A percentile compares a stretch with the other conserved stretches of the same genome.
These are phyloP conservation scores for Vulpes vulpes DNA, from an alignment of 2,113 vertebrate species.

Conservation along the genomic window DNA sequence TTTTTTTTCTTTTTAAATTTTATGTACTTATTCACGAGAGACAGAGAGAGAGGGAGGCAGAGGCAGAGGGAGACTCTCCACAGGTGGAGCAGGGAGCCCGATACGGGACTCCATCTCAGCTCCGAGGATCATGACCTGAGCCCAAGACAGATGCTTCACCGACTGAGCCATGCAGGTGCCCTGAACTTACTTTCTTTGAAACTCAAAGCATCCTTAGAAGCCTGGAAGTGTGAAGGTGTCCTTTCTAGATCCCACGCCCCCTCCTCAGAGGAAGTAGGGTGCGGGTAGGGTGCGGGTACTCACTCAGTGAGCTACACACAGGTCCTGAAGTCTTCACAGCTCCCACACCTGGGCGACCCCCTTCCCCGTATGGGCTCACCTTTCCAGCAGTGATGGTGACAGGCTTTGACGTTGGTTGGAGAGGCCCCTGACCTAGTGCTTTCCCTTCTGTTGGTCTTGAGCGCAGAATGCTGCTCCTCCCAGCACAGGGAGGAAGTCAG, in stretches of 20 bases:
- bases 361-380: background rate
- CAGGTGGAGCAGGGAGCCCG: too few species aligned
- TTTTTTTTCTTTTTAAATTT: background rate
- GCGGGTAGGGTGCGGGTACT: background rate
- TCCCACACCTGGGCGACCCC: fast-evolving
- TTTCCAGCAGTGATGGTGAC: background rate
- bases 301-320: background rate
- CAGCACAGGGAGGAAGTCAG: background rate
- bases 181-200: background rate
- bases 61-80: too few species aligned
- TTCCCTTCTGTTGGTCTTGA: background rate
- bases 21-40: too few species aligned
- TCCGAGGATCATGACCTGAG: too few species aligned
- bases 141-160: too few species aligned
- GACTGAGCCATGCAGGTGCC: too few species aligned
- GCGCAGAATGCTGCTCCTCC: background rate
- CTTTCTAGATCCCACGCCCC: background rate
- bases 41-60: too few species aligned
- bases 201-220: background rate
- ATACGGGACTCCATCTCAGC: too few species aligned
- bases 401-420: background rate
- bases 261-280: too few species aligned
- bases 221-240: fast-evolving
- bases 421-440: background rate
- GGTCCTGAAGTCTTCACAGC: background rate